Base-by-base conservation (phyloP, 1,140 invertebrate genomes). In the Wiebesia pumilae region DNA sequence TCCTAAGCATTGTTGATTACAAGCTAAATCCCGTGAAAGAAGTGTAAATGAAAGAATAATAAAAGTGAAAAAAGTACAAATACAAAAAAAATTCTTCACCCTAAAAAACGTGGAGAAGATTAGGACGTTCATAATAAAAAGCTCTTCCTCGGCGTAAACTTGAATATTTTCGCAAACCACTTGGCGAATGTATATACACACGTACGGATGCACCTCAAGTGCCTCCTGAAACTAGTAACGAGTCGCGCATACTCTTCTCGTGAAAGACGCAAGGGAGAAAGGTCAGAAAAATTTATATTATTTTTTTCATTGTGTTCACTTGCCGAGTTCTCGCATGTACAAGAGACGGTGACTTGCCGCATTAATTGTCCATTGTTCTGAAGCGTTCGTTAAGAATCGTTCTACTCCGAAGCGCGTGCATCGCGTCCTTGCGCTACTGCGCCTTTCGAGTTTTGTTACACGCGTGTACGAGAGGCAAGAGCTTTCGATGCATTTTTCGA, bases 281-380 rank as follows among this genome's bases (percentile, higher is more conserved):
- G 2, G 69, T 2, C 69, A 73, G 69, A 24, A 33, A 21, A 73
- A 73, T 19, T 40, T 2, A 30, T 16, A 69, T 35, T n/a, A 73
- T 24, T 40, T 10, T 40, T 73, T 73, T 38, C 16, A 1, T 21
- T 35, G 35, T 10, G 35, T 33, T 0, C 0, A 62, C 16, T 21
- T 21, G 65, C 21, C 19, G 30, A 71, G 35, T 71, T 85, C 65
- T 79, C 79, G 14, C 43, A 54, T 38, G 27, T 35, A 67, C 3
- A 40, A 80, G 30, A 58, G 33, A 30, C 27, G 51, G 7, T 51
- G 67, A 43, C 30, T 10, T 54, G 81, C 81, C 84, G 58, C 81
- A 86, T 81, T 88, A 87, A 88, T 88, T 88, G 78, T 79, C 85
- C 81, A 87, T 88, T 88, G 87, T 87, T 87, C 87, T 51, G 47